Conservation (phyloP, 2,797 vertebrate genomes). For the Platyrinchus mystaceus region DNA sequence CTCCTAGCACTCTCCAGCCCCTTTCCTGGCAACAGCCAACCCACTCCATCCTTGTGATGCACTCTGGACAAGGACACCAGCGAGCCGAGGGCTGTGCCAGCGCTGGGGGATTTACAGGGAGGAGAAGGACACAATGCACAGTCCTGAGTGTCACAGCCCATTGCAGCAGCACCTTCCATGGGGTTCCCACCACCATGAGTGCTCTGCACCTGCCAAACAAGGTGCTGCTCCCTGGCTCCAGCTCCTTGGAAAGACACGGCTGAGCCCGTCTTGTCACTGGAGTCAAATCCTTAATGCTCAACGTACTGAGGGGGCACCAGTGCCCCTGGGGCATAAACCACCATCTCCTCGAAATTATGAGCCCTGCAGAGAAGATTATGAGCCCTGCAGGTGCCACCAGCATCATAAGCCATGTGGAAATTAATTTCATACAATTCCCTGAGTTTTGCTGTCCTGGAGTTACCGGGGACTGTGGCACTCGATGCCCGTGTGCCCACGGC, state of each 20-base stretch:
- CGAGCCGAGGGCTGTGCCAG: fast-evolving
- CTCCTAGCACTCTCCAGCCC: neutral
- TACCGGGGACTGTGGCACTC: neutral
- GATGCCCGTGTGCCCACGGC: neutral
- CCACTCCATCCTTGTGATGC: neutral
- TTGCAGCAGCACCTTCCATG: neutral
- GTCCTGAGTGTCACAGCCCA: fast-evolving
- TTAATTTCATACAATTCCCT: fast-evolving
- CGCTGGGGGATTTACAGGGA: fast-evolving
- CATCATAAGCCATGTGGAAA: fast-evolving
- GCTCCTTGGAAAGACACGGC: neutral
- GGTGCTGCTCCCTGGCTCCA: neutral
- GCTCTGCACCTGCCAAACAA: neutral
- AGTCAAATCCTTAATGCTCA: neutral
- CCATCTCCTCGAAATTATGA: too few relatives aligned
- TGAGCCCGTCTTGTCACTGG: fast-evolving
- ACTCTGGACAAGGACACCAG: neutral
- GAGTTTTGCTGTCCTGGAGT: fast-evolving
- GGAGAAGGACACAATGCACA: neutral
- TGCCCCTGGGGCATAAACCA: fast-evolving
- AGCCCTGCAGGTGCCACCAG: neutral
- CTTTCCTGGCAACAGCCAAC: neutral
- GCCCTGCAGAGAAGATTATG: too few relatives aligned
- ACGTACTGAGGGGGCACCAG: fast-evolving
- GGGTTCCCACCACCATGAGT: fast-evolving